A percentile compares a stretch with the other conserved stretches of the same genome.
phyloP scores from a whole-genome alignment of 2,113 vertebrate species.

The Albula goreensis region DNA sequence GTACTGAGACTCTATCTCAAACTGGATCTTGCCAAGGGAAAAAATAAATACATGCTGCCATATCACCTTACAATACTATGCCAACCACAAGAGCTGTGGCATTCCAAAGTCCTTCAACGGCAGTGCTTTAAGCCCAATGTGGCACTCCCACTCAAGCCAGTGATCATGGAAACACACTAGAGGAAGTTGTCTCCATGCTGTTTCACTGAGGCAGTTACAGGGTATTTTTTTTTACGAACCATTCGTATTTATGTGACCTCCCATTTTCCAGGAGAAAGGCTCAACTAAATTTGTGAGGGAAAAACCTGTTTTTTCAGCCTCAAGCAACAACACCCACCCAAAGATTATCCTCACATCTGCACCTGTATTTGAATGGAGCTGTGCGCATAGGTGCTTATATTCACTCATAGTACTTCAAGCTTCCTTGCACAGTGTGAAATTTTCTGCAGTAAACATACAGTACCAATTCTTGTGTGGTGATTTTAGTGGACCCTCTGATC shows the following conservation, averaged over 20 bases:
- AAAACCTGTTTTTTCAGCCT: conserved; percentile 2
- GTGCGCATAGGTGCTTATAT: neutral
- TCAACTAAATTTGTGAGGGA: neutral
- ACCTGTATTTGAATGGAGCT: neutral
- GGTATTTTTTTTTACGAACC: neutral
- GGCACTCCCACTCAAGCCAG: neutral
- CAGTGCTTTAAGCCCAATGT: neutral
- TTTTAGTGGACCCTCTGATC: neutral
- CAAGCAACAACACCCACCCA: neutral
- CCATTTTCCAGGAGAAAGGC: neutral
- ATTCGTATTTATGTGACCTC: neutral
- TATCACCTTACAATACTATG: neutral
- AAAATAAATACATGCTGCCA: conserved; percentile 1
- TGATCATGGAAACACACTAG: neutral
- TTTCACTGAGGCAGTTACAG: neutral
- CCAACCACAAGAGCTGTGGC: neutral
- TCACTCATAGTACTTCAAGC: neutral
- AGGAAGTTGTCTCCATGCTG: neutral
- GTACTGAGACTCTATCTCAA: neutral
- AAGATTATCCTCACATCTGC: neutral
- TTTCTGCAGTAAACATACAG: neutral
- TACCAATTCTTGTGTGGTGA: neutral
- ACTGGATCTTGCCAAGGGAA: neutral
- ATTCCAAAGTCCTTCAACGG: neutral
- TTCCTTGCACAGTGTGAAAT: neutral